phyloP scores from a whole-genome alignment of 2,113 vertebrate genomes.

The Synodontis membranacea region DNA sequence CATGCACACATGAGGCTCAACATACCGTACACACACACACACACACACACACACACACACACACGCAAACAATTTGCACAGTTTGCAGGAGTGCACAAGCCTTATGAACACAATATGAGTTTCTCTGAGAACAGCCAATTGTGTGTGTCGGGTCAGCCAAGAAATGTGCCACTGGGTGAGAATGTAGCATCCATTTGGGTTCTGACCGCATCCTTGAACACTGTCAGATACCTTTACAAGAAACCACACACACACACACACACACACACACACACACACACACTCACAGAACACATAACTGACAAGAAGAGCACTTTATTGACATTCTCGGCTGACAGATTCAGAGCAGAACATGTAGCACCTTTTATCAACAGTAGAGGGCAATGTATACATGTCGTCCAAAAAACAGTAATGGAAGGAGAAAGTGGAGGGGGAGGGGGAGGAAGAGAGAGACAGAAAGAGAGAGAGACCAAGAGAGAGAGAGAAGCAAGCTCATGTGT shows the following conservation, averaged over 20 bases:
- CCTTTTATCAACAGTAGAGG: constrained; percentile 64
- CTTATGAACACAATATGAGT: constrained; percentile 5
- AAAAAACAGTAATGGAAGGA: neutral
- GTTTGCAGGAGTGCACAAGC: neutral
- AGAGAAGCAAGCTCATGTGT: neutral
- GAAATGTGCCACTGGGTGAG: constrained; percentile 26
- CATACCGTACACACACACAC: neutral
- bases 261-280: neutral
- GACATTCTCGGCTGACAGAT: constrained; percentile 33
- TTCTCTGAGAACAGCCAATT: constrained; percentile 8
- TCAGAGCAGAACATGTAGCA: constrained; percentile 29
- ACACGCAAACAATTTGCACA: constrained; percentile 2
- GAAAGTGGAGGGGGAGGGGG: neutral
- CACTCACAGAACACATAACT: constrained; percentile 7
- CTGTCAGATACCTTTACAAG: constrained; percentile 9
- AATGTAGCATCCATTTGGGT: constrained; percentile 23
- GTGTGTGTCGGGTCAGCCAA: neutral
- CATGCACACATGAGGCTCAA: no score
- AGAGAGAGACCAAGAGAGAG: neutral
- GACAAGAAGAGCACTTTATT: constrained; percentile 7
- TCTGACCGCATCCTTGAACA: constrained; percentile 20
- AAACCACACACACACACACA: constrained; percentile 16
- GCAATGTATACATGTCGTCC: constrained; percentile 59
- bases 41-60: neutral
- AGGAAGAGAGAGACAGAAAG: neutral